A percentile compares a stretch with the other conserved stretches of the same genome.
Evolutionary conservation across 2,113 vertebrate genomes (phyloP).

Genomic region (Malaclemys terrapin): DNA sequence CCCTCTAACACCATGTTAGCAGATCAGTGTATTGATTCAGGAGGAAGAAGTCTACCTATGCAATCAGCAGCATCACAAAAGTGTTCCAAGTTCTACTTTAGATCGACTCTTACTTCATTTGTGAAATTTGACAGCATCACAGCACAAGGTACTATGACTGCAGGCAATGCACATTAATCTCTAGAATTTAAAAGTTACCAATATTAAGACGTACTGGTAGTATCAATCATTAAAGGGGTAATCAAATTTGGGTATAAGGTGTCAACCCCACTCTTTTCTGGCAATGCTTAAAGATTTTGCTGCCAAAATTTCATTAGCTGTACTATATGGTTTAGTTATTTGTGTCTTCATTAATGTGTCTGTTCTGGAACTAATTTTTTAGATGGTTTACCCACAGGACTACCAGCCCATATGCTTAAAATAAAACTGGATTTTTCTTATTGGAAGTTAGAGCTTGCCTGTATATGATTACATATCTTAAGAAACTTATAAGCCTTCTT

Average conservation of each 20-base stretch:
- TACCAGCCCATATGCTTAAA: slow-evolving; percentile 61
- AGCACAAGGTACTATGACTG: background rate
- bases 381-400: slow-evolving; percentile 63
- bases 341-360: slow-evolving; percentile 47
- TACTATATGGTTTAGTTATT: slow-evolving; percentile 13
- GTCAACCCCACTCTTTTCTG: slow-evolving; percentile 33
- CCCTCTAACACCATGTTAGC: background rate
- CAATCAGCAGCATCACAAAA: fast-evolving
- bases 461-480: slow-evolving; percentile 14
- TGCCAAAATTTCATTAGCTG: slow-evolving; percentile 58
- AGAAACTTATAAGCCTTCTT: slow-evolving; percentile 31
- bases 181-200: background rate
- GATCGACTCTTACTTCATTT: fast-evolving
- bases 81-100: fast-evolving
- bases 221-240: background rate
- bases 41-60: fast-evolving
- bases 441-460: slow-evolving; percentile 10
- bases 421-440: slow-evolving; percentile 21
- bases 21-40: background rate
- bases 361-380: slow-evolving; percentile 67
- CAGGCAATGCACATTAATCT: background rate
- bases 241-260: slow-evolving; percentile 1
- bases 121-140: fast-evolving
- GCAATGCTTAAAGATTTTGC: slow-evolving; percentile 10
- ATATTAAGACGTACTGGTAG: background rate